Evolutionary conservation across 2,797 vertebrate genomes (phyloP).

Genomic region (Typhlichthys subterraneus): DNA sequence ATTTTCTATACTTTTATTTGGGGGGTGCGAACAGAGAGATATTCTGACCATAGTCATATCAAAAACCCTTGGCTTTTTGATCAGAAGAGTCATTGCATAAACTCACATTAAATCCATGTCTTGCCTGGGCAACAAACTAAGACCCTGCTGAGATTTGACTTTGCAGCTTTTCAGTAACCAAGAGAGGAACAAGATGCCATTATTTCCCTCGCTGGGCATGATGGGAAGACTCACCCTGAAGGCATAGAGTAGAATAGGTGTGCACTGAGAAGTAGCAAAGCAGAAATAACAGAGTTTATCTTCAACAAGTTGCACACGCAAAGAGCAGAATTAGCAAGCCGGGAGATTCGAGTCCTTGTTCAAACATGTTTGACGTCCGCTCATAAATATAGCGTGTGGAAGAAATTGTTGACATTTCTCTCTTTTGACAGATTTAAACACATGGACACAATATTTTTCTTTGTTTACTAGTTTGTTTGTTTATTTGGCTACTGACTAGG

Average conservation of each 20-base stretch:
- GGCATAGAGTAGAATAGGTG: conserved; percentile 37
- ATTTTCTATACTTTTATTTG: too few relatives aligned
- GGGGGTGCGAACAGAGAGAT: not conserved
- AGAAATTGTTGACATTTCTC: not conserved
- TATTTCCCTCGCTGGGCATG: conserved; percentile 46
- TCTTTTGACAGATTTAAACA: not conserved
- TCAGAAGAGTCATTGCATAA: not conserved
- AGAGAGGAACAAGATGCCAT: conserved; percentile 36
- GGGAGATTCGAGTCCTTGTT: conserved; percentile 46
- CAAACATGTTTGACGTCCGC: conserved; percentile 60
- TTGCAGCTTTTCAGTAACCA: conserved; percentile 21
- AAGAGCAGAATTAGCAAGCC: conserved; percentile 56
- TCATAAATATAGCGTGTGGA: too few relatives aligned
- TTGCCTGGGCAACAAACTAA: conserved; percentile 31
- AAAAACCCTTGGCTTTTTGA: not conserved
- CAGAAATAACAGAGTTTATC: conserved; percentile 58
- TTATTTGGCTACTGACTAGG: too few relatives aligned
- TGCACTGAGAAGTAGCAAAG: conserved; percentile 47
- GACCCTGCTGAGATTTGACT: not conserved
- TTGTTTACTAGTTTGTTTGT: not conserved
- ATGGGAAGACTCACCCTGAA: conserved; percentile 32
- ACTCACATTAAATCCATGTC: not conserved
- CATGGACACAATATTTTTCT: not conserved
- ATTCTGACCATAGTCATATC: too few relatives aligned
- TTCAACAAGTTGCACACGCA: conserved; percentile 45